Percentiles rank a stretch among this genome's conserved stretches.
phyloP scores from a whole-genome alignment of 2,888 invertebrate genomes.

The Eupithecia vulgata region DNA sequence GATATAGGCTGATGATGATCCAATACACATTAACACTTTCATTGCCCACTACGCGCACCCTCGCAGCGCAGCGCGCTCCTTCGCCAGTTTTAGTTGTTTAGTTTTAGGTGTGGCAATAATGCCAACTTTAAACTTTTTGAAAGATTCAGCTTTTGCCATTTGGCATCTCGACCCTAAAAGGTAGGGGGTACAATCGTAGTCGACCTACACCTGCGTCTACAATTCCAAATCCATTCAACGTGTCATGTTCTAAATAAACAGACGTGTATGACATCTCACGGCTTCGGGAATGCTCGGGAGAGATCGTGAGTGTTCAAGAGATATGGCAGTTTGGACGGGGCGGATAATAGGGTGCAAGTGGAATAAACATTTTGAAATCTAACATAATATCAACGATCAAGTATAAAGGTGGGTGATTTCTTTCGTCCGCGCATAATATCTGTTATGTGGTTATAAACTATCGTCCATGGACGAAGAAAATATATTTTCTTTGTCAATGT shows the following conservation, averaged over 20 bases:
- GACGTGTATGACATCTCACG: slow-evolving; percentile 1
- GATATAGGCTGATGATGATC: too few species aligned
- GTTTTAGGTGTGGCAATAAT: too few species aligned
- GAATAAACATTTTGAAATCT: background rate
- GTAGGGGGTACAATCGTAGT: background rate
- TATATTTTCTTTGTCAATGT: too few species aligned
- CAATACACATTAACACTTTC: too few species aligned
- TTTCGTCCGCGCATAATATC: too few species aligned
- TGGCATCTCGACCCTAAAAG: background rate
- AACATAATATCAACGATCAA: background rate
- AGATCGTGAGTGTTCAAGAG: slow-evolving; percentile 40
- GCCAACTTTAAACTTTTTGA: too few species aligned
- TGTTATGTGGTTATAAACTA: too few species aligned
- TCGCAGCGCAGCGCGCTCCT: too few species aligned
- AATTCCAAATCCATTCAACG: slow-evolving; percentile 59
- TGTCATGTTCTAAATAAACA: slow-evolving; percentile 51
- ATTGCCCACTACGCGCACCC: too few species aligned
- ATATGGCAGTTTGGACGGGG: background rate
- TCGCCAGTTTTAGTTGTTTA: too few species aligned
- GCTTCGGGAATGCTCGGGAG: slow-evolving; percentile 38
- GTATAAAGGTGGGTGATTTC: too few species aligned
- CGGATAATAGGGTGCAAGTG: slow-evolving; percentile 1
- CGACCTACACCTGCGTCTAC: slow-evolving; percentile 36
- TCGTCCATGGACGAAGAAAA: too few species aligned
- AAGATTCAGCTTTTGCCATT: background rate